Base-by-base conservation (phyloP, 2,113 vertebrate genomes). In the Ctenomys sociabilis region DNA sequence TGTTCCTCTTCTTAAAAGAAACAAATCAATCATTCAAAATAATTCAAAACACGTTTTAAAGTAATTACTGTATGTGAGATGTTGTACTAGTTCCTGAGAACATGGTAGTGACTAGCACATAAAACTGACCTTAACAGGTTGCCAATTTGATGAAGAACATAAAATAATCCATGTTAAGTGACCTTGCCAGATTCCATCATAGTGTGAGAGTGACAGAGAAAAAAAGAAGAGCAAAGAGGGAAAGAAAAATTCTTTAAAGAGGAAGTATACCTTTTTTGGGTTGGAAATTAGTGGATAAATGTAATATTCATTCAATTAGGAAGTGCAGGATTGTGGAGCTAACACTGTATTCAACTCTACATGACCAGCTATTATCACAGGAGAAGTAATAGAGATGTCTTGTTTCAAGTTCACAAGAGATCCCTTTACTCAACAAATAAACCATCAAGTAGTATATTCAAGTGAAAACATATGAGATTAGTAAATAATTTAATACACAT, bases 71-170 rank as follows among this genome's bases (percentile, higher is more conserved):
- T 88, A 11, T 49, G 5, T 22, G 84, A 84, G 70, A 22, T 93
- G 11, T 85, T 68, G 1, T n/a, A 30, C 13, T 64, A 24, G n/a
- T 91, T 92, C 3, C 70, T 64, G 35, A 35, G 19, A 93, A 92
- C 88, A 66, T 32, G 32, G 37, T 43, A 32, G 32, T 94, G 40
- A 91, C 17, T 78, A 85, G 35, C 8, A 66, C 16, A 68, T 52
- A 57, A 96, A 96, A 75, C 19, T 86, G 5, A 57, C 66, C 30
- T 96, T 12, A 61, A 59, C 3, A 30, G 93, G 28, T 73, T 95
- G 75, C 52, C 70, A 90, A 22, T 81, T 64, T 88, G 40, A 82
- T 78, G 28, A 78, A 45, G 66, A 82, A 81, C 92, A 92, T 16
- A 81, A 93, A 90, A 73, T 7, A 61, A 83, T 52, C 24, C 43